phyloP scores from a whole-genome alignment of 1,140 invertebrate species.

The Kradibia gibbosae region DNA sequence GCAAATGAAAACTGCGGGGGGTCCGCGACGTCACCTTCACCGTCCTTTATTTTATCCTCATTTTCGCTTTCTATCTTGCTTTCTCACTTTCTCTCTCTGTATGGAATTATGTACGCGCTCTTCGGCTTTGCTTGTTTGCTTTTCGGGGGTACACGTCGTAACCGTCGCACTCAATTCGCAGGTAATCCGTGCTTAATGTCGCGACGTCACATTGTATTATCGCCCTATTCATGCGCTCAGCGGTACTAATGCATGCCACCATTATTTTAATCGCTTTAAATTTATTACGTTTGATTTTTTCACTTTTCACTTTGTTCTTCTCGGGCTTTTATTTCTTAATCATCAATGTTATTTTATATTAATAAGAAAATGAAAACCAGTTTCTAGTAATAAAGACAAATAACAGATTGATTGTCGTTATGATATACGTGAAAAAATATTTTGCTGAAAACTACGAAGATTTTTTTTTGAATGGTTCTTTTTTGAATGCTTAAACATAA shows the following conservation, averaged over 20 bases:
- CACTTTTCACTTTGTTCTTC: neutral
- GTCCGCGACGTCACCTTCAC: constrained; percentile 8
- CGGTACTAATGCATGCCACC: neutral
- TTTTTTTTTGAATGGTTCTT: no score
- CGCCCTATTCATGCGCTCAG: neutral
- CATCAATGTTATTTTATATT: no score
- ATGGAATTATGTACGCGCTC: neutral
- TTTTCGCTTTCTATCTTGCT: no score
- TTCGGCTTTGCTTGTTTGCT: constrained; percentile 10
- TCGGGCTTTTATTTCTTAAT: neutral
- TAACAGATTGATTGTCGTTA: no score
- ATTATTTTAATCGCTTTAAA: constrained; percentile 42
- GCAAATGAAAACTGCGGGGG: constrained; percentile 50
- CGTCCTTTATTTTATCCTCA: no score
- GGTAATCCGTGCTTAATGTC: constrained; percentile 42
- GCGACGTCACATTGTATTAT: neutral
- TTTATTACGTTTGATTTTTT: neutral
- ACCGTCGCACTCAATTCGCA: neutral
- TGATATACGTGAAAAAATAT: no score
- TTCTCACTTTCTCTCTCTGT: constrained; percentile 7
- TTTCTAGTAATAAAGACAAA: no score
- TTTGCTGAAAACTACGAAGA: no score
- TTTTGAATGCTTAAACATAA: no score
- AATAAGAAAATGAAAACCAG: no score
- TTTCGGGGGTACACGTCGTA: neutral